A percentile compares a stretch with the other conserved stretches of the same genome.
Conservation (phyloP, 2,113 vertebrate genomes). For the Ophthalmolycus amberensis region DNA sequence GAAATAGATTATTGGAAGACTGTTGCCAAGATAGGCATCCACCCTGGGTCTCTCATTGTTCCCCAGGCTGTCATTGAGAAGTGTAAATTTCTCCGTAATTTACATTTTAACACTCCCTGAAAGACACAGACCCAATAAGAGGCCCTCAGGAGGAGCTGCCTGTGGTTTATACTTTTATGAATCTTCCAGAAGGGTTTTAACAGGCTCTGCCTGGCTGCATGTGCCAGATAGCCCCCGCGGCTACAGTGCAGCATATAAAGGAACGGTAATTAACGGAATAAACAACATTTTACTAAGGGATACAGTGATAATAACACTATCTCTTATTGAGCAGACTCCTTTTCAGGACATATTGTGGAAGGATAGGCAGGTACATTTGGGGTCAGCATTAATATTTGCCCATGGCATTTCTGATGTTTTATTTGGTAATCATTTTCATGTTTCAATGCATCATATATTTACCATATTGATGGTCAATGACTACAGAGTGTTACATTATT, state of each 20-base stretch:
- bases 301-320: conserved; percentile 66
- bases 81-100: conserved; percentile 73
- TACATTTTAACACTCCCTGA: conserved; percentile 75
- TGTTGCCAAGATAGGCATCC: conserved; percentile 55
- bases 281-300: conserved; percentile 66
- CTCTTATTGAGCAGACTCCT: conserved; percentile 49
- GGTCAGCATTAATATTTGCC: conserved; percentile 19
- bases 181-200: conserved; percentile 77
- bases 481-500: neutral
- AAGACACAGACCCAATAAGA: conserved; percentile 74
- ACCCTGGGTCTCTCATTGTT: conserved; percentile 47
- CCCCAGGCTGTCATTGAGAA: conserved; percentile 68
- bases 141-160: conserved; percentile 65
- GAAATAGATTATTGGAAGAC: conserved; percentile 46
- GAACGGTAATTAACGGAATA: conserved; percentile 73
- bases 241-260: conserved; percentile 46
- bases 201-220: conserved; percentile 60
- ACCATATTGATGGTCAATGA: conserved; percentile 10
- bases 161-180: conserved; percentile 74
- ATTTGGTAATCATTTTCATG: neutral
- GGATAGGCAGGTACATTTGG: neutral
- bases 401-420: conserved; percentile 16
- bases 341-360: conserved; percentile 37
- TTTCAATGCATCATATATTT: conserved; percentile 19
- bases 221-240: conserved; percentile 64